Base-by-base conservation (phyloP, 2,113 vertebrate species). In the Charadrius vociferus region DNA sequence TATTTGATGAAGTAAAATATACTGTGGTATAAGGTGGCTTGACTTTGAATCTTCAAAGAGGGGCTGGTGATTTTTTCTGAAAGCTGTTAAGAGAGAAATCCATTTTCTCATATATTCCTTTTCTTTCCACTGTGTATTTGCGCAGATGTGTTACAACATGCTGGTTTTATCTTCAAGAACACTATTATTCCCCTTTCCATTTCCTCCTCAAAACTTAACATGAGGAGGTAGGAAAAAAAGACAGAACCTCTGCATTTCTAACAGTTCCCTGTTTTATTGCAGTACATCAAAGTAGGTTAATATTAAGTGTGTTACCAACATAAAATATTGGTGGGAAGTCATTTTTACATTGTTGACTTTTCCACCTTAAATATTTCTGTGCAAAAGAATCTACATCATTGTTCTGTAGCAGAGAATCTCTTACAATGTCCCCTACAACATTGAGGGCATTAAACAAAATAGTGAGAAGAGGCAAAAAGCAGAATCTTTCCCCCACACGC, bases 331-430 rank as follows among this genome's bases (percentile, higher is more conserved):
- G 98, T 95, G 98, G 98, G 96, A 98, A 98, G 97, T 98, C 99
- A 95, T 99, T 98, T 97, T 98, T 98, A 99, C 98, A 98, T 98
- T 98, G 98, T 98, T 98, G 98, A 98, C 99, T 98, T 97, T 97
- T 98, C 98, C 99, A 99, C 99, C 98, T 99, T 99, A 99, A 99
- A 99, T 99, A 99, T 98, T 98, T 99, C 98, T 99, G 99, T 99
- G 99, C 99, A 99, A 99, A 99, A 99, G 98, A 99, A 98, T 99
- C 98, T 98, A 99, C 98, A 98, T 99, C 98, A 98, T 98, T 98
- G 97, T 98, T 96, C 98, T 98, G 98, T 98, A 99, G 98, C 98
- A 98, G 98, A 99, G 98, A 98, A 98, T 99, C 98, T 99, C 98
- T 98, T 98, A 98, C 97, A 98, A 99, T 98, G 98, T 97, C 98